These are phyloP conservation scores for Drosophila kokeensis DNA, from an alignment of 2,888 invertebrate genomes.

Conservation along the genomic window DNA sequence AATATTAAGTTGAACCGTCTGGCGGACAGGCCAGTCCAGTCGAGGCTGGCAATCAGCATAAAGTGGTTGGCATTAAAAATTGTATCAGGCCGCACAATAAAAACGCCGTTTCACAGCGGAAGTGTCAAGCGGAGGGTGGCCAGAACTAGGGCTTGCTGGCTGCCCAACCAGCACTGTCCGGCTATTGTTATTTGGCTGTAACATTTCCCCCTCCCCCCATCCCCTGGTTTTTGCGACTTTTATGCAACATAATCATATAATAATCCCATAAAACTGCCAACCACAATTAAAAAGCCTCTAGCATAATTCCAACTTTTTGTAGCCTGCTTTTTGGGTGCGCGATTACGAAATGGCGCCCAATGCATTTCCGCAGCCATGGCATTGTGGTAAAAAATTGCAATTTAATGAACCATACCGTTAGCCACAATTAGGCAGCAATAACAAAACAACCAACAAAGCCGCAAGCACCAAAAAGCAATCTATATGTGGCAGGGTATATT, in stretches of 20 bases:
- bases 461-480: conserved; percentile 10
- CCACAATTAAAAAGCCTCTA: conserved; percentile 71
- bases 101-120: conserved; percentile 69
- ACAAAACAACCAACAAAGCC: conserved; percentile 23
- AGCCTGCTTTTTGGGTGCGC: conserved; percentile 49
- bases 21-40: conserved; percentile 23
- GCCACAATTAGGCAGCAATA: conserved; percentile 70
- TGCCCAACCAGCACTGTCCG: conserved; percentile 9
- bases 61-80: conserved; percentile 77
- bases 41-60: conserved; percentile 72
- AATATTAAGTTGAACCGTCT: conserved; percentile 65
- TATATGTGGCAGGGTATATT: conserved; percentile 10
- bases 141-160: background rate
- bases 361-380: conserved; percentile 61
- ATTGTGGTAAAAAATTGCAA: conserved; percentile 58
- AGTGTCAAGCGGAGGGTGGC: conserved; percentile 46
- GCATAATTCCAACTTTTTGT: conserved; percentile 52
- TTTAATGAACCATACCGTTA: conserved; percentile 76
- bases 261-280: conserved; percentile 72
- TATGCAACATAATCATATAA: conserved; percentile 71
- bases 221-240: conserved; percentile 6
- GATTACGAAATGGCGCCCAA: conserved; percentile 31
- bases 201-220: background rate
- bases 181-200: conserved; percentile 35
- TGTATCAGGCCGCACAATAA: conserved; percentile 76